Base-by-base conservation (phyloP, 2,113 vertebrate species). In the Puntigrus tetrazona region DNA sequence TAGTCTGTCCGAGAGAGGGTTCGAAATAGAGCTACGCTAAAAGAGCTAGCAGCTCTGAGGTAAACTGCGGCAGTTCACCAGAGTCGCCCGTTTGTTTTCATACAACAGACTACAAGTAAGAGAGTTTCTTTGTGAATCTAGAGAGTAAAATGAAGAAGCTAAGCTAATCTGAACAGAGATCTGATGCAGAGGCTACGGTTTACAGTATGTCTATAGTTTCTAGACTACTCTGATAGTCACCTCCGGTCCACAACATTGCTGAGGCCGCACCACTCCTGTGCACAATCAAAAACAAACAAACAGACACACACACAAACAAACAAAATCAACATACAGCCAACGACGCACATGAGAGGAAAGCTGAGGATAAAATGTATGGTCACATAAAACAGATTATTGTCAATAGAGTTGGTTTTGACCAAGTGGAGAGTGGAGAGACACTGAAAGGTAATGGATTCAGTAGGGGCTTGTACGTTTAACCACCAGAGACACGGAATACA, bases 161-260 rank as follows among this genome's bases (percentile, higher is more conserved):
- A 93, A 76, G 89, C 92, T 94, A 94, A 88, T 92, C 93, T 93
- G 92, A 91, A 81, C 61, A 76, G 69, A 95, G 92, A 92, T 93
- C 92, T 92, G 91, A 94, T 93, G 91, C 92, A 93, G 93, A 91
- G 61, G 91, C 94, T 95, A 95, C 92, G 85, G 93, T 94, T 94
- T 93, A 52, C 50, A 52, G 50, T 52, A 94, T 91, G 93, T 91
- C 93, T 94, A 94, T 92, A 89, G 87, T 92, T 91, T 92, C 93
- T 95, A 95, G 83, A 91, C 94, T 94, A 95, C 91, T 91, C 94
- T 95, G 93, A 95, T 95, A 95, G 92, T 95, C 94, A 95, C 94
- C 94, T 95, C 94, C 87, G 90, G 90, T 94, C 94, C 92, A 93
- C 93, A 94, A 94, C 90, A 91, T 91, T 93, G 91, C 94, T 90